phyloP scores from a whole-genome alignment of 2,113 vertebrate genomes.

The Crypturellus undulatus region DNA sequence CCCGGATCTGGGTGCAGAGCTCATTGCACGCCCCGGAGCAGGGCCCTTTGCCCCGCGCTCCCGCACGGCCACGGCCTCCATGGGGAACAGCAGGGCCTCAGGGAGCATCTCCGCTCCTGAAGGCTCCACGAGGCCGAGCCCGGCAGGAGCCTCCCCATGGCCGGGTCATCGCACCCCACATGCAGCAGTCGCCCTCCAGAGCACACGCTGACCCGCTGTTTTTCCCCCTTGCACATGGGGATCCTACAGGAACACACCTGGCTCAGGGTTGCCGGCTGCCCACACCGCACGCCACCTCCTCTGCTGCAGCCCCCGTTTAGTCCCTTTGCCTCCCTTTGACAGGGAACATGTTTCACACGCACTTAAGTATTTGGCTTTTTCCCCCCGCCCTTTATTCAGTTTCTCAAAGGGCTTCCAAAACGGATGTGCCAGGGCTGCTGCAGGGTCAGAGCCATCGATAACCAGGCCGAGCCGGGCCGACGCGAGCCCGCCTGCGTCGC shows the following conservation, averaged over 20 bases:
- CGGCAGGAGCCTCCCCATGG: no score
- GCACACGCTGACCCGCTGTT: not conserved
- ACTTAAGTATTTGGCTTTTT: conserved; percentile 40
- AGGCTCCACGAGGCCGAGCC: no score
- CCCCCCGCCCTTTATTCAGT: conserved; percentile 39
- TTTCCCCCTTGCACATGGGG: not conserved
- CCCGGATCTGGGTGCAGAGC: not conserved
- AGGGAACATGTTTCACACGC: not conserved
- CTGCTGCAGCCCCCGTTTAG: not conserved
- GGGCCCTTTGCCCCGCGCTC: not conserved
- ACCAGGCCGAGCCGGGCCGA: conserved; percentile 87
- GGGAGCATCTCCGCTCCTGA: no score
- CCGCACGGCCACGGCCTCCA: not conserved
- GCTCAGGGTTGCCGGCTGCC: not conserved
- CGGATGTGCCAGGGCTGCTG: conserved; percentile 87
- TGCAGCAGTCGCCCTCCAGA: no score
- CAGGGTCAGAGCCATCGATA: conserved; percentile 92
- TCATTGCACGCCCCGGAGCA: not conserved
- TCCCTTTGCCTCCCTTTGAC: not conserved
- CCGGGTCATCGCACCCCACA: no score
- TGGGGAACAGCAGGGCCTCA: not conserved
- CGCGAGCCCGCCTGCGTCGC: conserved; percentile 81
- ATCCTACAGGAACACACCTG: not conserved
- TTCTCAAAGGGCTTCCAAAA: conserved; percentile 80
- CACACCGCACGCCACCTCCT: not conserved